Evolutionary conservation across 2,113 vertebrate species (phyloP).

Genomic region (Cyphomyrus plagiostoma): DNA sequence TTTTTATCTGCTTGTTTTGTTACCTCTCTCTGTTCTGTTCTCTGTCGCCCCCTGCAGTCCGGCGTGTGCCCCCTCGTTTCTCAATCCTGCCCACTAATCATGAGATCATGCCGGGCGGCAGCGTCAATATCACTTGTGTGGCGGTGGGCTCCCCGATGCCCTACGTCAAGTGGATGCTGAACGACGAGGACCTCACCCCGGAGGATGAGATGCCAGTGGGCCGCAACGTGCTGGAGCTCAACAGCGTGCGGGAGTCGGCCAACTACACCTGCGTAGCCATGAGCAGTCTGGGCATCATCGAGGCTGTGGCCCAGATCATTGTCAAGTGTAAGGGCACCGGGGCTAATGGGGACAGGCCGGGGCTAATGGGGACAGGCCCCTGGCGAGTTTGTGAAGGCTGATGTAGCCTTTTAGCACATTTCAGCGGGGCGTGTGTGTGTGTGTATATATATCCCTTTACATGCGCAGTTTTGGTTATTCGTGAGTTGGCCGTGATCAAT

Average conservation of each 20-base stretch:
- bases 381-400: neutral
- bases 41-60: conserved; percentile 70
- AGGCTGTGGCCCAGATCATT: conserved; percentile 87
- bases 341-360: neutral
- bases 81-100: conserved; percentile 90
- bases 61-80: conserved; percentile 91
- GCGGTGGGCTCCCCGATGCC: conserved; percentile 97
- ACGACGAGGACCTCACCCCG: conserved; percentile 83
- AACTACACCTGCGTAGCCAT: conserved; percentile 98
- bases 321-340: conserved; percentile 84
- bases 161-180: conserved; percentile 98
- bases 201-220: conserved; percentile 97
- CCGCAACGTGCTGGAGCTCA: conserved; percentile 91
- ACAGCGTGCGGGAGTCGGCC: conserved; percentile 87
- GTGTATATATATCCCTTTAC: neutral
- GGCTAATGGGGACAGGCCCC: too few relatives aligned
- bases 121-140: conserved; percentile 96
- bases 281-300: conserved; percentile 95
- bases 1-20: conserved; percentile 39
- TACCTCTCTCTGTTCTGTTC: conserved; percentile 58
- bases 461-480: neutral
- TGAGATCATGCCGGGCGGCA: conserved; percentile 96
- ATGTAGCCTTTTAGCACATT: neutral
- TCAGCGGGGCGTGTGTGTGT: neutral
- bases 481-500: too few relatives aligned